A percentile compares a stretch with the other conserved stretches of the same genome.
Evolutionary conservation across 92 coral and sea anemone species (phyloP).

Genomic region (Porites rus): DNA sequence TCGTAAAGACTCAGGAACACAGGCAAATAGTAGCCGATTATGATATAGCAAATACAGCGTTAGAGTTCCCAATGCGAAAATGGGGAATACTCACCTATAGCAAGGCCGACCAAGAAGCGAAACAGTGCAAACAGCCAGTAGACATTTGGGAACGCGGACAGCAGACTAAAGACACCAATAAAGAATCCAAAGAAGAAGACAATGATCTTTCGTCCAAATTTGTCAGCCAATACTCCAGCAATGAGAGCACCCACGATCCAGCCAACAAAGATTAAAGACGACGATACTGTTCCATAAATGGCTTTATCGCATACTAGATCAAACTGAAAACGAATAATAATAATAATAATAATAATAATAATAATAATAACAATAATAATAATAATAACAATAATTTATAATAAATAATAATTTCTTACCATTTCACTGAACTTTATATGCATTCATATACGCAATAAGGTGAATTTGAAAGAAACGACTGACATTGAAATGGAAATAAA

Average conservation of each 20-base stretch:
- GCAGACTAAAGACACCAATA: constrained; percentile 17
- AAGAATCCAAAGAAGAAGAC: constrained; percentile 28
- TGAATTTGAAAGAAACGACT: too few species aligned
- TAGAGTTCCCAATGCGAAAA: too few species aligned
- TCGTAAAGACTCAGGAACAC: too few species aligned
- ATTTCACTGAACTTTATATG: too few species aligned
- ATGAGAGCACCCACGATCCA: constrained; percentile 35
- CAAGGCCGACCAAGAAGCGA: constrained; percentile 44
- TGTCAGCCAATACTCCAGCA: constrained; percentile 56
- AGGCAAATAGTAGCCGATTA: too few species aligned
- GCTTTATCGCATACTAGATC: constrained; percentile 68
- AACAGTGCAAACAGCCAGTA: constrained; percentile 66
- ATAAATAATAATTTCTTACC: too few species aligned
- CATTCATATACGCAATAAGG: too few species aligned
- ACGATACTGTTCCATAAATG: constrained; percentile 43
- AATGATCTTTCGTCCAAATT: constrained; percentile 56
- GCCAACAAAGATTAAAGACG: constrained; percentile 49
- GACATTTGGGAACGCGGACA: constrained; percentile 43
- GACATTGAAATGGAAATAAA: too few species aligned
- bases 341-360: not conserved
- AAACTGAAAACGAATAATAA: constrained; percentile 33
- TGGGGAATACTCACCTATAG: constrained; percentile 20
- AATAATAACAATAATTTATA: too few species aligned
- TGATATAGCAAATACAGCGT: too few species aligned
- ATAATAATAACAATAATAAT: not conserved